Evolutionary conservation across 2,888 invertebrate genomes (phyloP), one percentile per base, ranked within the genome.

Genomic region (Rhamnusium bicolor): DNA sequence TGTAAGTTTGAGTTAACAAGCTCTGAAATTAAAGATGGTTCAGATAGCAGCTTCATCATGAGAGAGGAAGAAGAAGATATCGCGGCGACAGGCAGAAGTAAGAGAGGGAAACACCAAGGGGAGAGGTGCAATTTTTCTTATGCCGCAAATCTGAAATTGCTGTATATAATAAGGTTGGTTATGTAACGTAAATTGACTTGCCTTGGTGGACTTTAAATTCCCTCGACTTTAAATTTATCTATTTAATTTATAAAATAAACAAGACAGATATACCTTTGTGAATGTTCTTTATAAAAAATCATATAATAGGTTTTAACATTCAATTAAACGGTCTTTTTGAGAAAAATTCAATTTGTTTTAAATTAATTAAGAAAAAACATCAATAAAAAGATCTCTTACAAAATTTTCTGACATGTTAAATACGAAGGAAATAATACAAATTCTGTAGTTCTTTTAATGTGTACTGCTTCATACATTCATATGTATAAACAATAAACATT

Each of bases 11-110:
- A 85, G 85, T 85, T 85, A 85, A 85, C 85, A 86, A 85, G 84
- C 84, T 86, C 87, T 88, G 89, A 90, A 91, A 91, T 91, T 90
- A 90, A 91, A 91, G 91, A 91, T 91, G 89, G 89, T 88, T 88
- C 89, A 89, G 91, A 91, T 91, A 91, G 90, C 89, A 89, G 87
- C 89, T 90, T 90, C 89, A 90, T 91, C 90, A 89, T 87, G 85
- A 84, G 84, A 82, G 85, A 87, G 83, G 83, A 86, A 88, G 88
- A 90, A 87, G 74, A 74, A 71, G 63, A 69, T 87, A 72, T 61
- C 87, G 86, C 85, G 54, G 58, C 58, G 86, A 84, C 81, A 84
- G 79, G 73, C 69, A 71, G 77, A 83, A 66, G 62, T n/a, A 40
- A 40, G 77, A 81, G 80, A 83, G 68, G 76, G 76, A 75, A 75